These are phyloP conservation scores for Drosophila subsilvestris DNA, from an alignment of 2,888 invertebrate species.

Conservation along the genomic window DNA sequence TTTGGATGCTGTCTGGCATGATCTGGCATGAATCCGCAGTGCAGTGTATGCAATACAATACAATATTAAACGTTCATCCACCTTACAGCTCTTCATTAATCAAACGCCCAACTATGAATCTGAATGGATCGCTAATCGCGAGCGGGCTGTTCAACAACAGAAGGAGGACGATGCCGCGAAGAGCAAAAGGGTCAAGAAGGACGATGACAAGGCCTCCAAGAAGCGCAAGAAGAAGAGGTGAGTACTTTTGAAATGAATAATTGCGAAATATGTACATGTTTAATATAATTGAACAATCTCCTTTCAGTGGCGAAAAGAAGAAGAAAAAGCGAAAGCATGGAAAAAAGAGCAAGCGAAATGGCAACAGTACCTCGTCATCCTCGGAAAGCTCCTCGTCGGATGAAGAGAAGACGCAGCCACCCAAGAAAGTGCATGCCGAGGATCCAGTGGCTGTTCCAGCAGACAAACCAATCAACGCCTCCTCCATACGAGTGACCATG, in stretches of 20 bases:
- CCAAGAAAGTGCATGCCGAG: constrained; percentile 53
- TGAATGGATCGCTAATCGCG: constrained; percentile 93
- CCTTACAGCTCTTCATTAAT: constrained; percentile 89
- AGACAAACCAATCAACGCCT: constrained; percentile 75
- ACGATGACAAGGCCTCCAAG: constrained; percentile 83
- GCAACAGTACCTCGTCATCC: constrained; percentile 66
- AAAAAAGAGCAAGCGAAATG: constrained; percentile 84
- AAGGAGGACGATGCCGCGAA: constrained; percentile 74
- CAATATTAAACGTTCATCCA: background rate
- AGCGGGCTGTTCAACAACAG: constrained; percentile 87
- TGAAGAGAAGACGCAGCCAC: constrained; percentile 57
- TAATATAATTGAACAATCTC: too few relatives aligned
- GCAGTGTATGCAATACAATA: background rate
- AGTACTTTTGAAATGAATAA: constrained; percentile 6
- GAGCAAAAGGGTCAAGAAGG: constrained; percentile 84
- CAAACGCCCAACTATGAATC: constrained; percentile 95
- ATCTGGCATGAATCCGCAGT: background rate
- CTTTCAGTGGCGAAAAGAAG: constrained; percentile 84
- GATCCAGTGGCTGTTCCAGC: constrained; percentile 21
- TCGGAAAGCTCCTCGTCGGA: constrained; percentile 74
- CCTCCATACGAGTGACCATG: constrained; percentile 88
- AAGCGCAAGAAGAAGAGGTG: constrained; percentile 87
- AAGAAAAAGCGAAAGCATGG: constrained; percentile 84
- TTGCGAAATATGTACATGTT: background rate
- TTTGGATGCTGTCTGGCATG: background rate